These are phyloP conservation scores for Platalea minor DNA, from an alignment of 2,797 vertebrate genomes.

Conservation along the genomic window DNA sequence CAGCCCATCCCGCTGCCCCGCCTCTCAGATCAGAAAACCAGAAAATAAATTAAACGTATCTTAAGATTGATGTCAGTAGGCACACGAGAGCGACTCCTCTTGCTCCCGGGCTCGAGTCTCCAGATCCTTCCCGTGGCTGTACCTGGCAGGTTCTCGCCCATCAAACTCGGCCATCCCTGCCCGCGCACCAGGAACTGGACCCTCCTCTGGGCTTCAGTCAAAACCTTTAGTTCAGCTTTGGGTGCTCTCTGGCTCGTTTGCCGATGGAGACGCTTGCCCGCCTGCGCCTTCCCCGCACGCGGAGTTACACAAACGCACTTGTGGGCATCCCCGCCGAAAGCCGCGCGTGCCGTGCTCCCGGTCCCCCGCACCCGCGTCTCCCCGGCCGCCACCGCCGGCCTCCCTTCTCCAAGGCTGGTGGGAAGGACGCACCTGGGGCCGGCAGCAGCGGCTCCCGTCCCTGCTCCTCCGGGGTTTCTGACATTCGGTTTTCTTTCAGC, in stretches of 20 bases:
- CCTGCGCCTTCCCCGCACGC: accelerated
- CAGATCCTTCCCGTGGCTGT: background rate
- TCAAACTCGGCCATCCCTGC: background rate
- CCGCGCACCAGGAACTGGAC: accelerated
- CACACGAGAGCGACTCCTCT: background rate
- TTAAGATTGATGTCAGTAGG: background rate
- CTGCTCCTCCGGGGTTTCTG: background rate
- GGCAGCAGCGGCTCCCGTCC: background rate
- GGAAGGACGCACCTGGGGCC: background rate
- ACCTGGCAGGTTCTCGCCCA: accelerated
- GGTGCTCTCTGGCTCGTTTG: background rate
- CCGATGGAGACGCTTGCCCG: accelerated
- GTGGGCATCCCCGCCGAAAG: background rate
- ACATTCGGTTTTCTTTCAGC: background rate
- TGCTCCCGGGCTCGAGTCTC: background rate
- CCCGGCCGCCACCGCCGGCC: accelerated
- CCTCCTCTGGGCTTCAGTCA: background rate
- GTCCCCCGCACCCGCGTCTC: accelerated
- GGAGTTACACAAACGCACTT: background rate
- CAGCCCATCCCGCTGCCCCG: background rate
- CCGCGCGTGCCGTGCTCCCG: accelerated
- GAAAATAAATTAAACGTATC: background rate
- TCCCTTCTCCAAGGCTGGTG: accelerated
- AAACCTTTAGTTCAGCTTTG: background rate
- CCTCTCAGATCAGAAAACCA: background rate